Percentiles rank a stretch among this genome's conserved stretches.
Evolutionary conservation across 1,140 invertebrate genomes (phyloP).

Genomic region (Drosophila lacertosa): DNA sequence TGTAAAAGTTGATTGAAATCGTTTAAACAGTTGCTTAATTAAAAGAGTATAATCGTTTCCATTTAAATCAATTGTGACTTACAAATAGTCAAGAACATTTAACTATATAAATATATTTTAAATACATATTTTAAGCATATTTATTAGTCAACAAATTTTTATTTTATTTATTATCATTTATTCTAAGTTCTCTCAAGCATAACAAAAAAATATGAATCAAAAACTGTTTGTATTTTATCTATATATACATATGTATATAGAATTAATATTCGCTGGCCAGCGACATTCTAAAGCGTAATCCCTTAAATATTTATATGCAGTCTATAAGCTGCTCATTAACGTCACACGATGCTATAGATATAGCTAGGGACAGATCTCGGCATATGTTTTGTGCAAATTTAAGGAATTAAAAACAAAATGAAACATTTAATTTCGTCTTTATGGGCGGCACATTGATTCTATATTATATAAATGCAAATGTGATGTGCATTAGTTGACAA

Average conservation of each 20-base stretch:
- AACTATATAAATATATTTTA: too few relatives aligned
- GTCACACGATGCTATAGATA: not conserved
- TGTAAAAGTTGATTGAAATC: slow-evolving; percentile 16
- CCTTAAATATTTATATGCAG: not conserved
- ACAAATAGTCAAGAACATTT: too few relatives aligned
- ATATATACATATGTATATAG: too few relatives aligned
- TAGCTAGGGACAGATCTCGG: not conserved
- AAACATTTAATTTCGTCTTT: not conserved
- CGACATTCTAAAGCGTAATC: not conserved
- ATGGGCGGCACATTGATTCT: slow-evolving; percentile 1
- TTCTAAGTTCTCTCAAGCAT: too few relatives aligned
- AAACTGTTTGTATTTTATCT: too few relatives aligned
- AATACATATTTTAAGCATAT: not conserved
- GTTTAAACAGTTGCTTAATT: slow-evolving; percentile 11
- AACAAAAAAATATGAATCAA: too few relatives aligned
- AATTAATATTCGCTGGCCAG: not conserved
- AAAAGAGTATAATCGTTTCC: not conserved
- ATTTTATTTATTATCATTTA: not conserved
- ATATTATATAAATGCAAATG: slow-evolving; percentile 55
- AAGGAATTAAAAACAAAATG: slow-evolving; percentile 1
- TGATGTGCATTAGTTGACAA: slow-evolving; percentile 58
- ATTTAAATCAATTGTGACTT: too few relatives aligned
- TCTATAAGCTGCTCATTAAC: not conserved
- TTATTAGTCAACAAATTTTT: not conserved
- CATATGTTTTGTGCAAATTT: not conserved